Evolutionary conservation across 2,888 invertebrate genomes (phyloP).

Genomic region (Leptinotarsa peninsularis): DNA sequence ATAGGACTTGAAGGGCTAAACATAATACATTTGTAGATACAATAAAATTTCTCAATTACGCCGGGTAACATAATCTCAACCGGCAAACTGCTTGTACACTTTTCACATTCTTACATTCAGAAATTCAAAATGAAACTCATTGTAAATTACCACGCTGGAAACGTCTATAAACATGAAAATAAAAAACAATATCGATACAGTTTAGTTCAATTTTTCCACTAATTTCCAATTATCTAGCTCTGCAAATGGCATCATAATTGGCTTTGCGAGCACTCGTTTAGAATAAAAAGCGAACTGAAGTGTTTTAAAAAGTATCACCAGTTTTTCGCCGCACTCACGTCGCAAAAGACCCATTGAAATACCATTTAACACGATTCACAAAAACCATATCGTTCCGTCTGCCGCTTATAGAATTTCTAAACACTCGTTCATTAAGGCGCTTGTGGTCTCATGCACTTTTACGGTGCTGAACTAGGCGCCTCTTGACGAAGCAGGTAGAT

Average conservation of each 20-base stretch:
- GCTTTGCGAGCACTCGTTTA: neutral
- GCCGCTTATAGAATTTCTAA: constrained; percentile 52
- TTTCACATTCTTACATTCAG: no score
- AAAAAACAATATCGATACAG: neutral
- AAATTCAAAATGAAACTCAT: no score
- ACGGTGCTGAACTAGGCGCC: constrained; percentile 28
- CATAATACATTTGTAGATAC: no score
- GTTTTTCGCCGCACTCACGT: constrained; percentile 8
- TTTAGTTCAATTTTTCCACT: neutral
- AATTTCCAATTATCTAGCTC: constrained; percentile 13
- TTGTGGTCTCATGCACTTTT: constrained; percentile 24
- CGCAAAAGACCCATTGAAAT: constrained; percentile 21
- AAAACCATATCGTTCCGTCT: constrained; percentile 48
- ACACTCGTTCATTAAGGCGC: constrained; percentile 49
- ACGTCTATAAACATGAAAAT: neutral
- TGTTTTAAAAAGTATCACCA: constrained; percentile 4
- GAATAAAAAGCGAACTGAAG: neutral
- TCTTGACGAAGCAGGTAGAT: constrained; percentile 12
- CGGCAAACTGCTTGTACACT: no score
- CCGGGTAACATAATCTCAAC: no score
- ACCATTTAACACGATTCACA: constrained; percentile 31
- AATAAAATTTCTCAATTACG: no score
- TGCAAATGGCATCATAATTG: constrained; percentile 8
- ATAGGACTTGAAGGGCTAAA: no score
- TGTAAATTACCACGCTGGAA: no score